These are phyloP conservation scores for Cephus cinctus DNA, from an alignment of 1,140 invertebrate species.

Conservation along the genomic window DNA sequence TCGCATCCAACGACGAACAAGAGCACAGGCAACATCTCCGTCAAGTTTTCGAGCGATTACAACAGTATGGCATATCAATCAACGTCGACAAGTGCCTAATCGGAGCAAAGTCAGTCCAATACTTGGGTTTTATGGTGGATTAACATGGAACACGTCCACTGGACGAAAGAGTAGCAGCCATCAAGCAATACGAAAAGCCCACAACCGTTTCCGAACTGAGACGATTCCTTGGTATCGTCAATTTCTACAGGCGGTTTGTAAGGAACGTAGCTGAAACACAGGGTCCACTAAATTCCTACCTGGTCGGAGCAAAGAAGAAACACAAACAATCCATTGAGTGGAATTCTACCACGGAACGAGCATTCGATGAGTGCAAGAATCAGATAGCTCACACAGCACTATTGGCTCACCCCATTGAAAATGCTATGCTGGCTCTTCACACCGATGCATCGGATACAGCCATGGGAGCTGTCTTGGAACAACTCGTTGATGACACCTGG, in stretches of 20 bases:
- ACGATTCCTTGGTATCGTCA: conserved; percentile 16
- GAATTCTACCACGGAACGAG: conserved; percentile 7
- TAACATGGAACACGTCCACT: too few relatives aligned
- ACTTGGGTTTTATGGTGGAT: too few relatives aligned
- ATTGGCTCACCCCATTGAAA: conserved; percentile 14
- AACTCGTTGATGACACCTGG: too few relatives aligned
- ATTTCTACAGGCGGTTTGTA: conserved; percentile 17
- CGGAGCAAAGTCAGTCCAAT: too few relatives aligned
- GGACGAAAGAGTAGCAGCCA: neutral
- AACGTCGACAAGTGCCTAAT: too few relatives aligned
- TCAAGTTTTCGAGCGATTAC: too few relatives aligned
- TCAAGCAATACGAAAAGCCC: conserved; percentile 2
- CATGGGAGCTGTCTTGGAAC: too few relatives aligned
- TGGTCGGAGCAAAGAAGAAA: conserved; percentile 23
- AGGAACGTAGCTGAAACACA: conserved; percentile 14
- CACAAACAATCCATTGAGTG: conserved; percentile 13
- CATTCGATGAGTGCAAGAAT: conserved; percentile 31
- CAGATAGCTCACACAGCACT: conserved; percentile 17
- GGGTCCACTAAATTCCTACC: conserved; percentile 2
- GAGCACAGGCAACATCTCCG: too few relatives aligned
- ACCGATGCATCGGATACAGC: too few relatives aligned
- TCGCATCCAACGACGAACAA: too few relatives aligned
- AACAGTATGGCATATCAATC: too few relatives aligned
- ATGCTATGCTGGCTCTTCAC: conserved; percentile 12
- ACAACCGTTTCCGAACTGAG: conserved; percentile 5